These are phyloP conservation scores for Umimayanthus chanpuru DNA, from an alignment of 92 coral and sea anemone species.

Conservation along the genomic window DNA sequence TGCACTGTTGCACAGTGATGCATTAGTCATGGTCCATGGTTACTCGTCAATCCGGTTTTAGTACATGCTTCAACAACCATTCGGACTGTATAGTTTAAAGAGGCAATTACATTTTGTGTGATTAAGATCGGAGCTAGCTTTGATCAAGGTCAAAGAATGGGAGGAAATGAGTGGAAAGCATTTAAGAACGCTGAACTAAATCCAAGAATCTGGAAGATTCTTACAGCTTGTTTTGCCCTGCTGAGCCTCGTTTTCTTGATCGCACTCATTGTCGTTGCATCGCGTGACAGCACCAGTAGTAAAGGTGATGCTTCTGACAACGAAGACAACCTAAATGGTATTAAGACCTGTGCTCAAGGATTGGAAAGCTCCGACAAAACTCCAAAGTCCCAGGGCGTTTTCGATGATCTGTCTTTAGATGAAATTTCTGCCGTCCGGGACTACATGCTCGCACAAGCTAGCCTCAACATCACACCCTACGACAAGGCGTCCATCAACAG, in stretches of 20 bases:
- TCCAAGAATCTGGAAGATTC: constrained; percentile 6
- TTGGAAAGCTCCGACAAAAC: not conserved
- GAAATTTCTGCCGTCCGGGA: constrained; percentile 15
- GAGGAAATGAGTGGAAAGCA: not conserved
- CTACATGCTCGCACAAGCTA: not conserved
- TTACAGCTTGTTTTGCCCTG: not conserved
- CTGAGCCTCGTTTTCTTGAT: constrained; percentile 14
- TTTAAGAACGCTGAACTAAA: not conserved
- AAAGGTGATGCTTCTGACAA: not conserved
- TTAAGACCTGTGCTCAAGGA: not conserved
- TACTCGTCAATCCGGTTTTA: no score
- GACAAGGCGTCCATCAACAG: constrained; percentile 36
- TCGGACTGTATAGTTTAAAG: no score
- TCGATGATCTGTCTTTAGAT: constrained; percentile 59
- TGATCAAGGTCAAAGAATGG: not conserved
- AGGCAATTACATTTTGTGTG: no score
- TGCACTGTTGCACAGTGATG: no score
- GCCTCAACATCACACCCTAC: constrained; percentile 52
- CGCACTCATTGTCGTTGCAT: constrained; percentile 4
- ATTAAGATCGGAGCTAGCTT: no score
- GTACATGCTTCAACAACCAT: no score
- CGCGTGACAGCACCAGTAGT: not conserved
- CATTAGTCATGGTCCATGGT: no score
- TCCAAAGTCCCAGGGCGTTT: constrained; percentile 55
- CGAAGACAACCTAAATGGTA: not conserved